phyloP scores from a whole-genome alignment of 2,797 vertebrate species.

The Smutsia temminckii region DNA sequence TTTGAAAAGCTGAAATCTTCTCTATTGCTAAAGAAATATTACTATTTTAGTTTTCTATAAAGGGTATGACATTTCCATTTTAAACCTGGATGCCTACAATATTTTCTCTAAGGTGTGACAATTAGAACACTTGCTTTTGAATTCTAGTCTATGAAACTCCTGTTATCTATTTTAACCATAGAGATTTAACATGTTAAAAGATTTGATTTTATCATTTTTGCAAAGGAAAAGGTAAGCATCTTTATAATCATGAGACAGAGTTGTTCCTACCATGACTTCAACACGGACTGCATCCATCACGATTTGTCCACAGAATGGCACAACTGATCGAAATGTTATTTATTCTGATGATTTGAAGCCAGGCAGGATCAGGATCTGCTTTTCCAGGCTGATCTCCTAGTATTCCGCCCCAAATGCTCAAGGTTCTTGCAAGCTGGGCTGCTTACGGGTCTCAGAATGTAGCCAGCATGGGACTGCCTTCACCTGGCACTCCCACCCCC shows the following conservation, averaged over 20 bases:
- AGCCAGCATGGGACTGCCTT: neutral
- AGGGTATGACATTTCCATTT: constrained; percentile 2
- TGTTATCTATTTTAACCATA: neutral
- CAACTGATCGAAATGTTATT: neutral
- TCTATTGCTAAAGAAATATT: neutral
- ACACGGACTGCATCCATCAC: neutral
- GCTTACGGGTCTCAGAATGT: neutral
- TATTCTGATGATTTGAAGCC: neutral
- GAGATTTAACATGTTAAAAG: neutral
- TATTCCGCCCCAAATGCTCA: neutral
- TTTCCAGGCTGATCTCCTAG: neutral
- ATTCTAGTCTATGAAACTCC: neutral
- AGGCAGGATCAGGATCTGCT: constrained; percentile 54
- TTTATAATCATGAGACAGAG: neutral
- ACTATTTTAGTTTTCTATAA: neutral
- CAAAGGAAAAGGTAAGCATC: neutral
- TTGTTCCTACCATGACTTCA: neutral
- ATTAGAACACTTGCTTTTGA: neutral
- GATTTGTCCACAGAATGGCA: neutral
- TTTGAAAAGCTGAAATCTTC: neutral
- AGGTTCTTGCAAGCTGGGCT: neutral
- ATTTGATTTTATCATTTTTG: neutral
- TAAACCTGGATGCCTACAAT: neutral
- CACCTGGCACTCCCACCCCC: neutral
- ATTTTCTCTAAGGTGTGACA: constrained; percentile 27